phyloP scores from a whole-genome alignment of 2,888 invertebrate genomes.

The Rugalucina vietnamica region DNA sequence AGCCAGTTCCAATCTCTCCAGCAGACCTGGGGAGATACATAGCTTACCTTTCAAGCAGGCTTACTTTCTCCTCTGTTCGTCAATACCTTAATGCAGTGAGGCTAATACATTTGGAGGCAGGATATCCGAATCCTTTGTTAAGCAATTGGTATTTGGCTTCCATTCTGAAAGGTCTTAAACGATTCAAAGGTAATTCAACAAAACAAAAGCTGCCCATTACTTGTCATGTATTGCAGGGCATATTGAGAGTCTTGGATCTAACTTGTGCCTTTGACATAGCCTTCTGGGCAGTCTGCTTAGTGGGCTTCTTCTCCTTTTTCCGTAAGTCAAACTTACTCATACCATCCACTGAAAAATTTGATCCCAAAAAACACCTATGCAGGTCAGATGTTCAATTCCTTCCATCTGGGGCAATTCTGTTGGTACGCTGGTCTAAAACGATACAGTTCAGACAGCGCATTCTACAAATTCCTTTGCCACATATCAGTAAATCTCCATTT shows the following conservation, averaged over 20 bases:
- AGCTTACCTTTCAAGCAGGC: not conserved
- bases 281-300: not conserved
- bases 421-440: not conserved
- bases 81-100: not conserved
- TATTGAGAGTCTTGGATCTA: not conserved
- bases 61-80: not conserved
- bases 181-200: not conserved
- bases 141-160: not conserved
- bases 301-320: not conserved
- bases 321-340: not conserved
- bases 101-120: not conserved
- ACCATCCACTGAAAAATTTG: not conserved
- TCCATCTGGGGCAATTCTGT: not conserved
- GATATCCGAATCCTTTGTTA: not conserved
- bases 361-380: not conserved
- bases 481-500: too few relatives aligned
- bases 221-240: too few relatives aligned
- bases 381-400: not conserved
- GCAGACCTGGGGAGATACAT: not conserved
- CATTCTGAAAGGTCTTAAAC: too few relatives aligned
- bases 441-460: too few relatives aligned
- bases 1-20: not conserved
- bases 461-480: too few relatives aligned
- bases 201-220: not conserved
- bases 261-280: not conserved